Evolutionary conservation across 92 coral and sea anemone genomes (phyloP).

Genomic region (Parazoanthus swiftii): DNA sequence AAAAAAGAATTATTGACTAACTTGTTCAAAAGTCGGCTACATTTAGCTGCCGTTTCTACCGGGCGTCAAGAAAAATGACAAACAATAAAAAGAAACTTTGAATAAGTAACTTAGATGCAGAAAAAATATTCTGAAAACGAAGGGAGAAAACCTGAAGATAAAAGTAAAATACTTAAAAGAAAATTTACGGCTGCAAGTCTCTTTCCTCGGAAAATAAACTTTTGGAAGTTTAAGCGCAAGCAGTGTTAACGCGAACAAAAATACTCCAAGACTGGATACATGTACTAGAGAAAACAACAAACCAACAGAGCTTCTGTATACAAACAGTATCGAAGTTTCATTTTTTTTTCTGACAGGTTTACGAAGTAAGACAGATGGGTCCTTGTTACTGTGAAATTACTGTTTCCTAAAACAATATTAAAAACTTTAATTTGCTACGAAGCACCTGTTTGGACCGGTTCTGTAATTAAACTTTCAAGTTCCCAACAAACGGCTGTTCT

Average conservation of each 20-base stretch:
- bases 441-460: not conserved
- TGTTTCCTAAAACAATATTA: not conserved
- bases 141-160: not conserved
- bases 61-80: not conserved
- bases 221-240: too few relatives aligned
- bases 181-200: not conserved
- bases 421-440: not conserved
- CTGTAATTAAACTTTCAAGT: not conserved
- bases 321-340: too few relatives aligned
- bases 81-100: too few relatives aligned
- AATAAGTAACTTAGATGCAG: not conserved
- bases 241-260: too few relatives aligned
- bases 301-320: too few relatives aligned
- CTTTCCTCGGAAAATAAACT: too few relatives aligned
- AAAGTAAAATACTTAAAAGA: not conserved
- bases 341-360: not conserved
- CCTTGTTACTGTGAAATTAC: not conserved
- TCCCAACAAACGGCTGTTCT: not conserved
- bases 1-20: not conserved
- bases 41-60: not conserved
- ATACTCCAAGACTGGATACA: too few relatives aligned
- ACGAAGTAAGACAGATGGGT: not conserved
- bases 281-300: too few relatives aligned
- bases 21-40: not conserved
- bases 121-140: too few relatives aligned